Conservation (phyloP, 2,797 vertebrate species). For the Oceanodroma leucorhoa region DNA sequence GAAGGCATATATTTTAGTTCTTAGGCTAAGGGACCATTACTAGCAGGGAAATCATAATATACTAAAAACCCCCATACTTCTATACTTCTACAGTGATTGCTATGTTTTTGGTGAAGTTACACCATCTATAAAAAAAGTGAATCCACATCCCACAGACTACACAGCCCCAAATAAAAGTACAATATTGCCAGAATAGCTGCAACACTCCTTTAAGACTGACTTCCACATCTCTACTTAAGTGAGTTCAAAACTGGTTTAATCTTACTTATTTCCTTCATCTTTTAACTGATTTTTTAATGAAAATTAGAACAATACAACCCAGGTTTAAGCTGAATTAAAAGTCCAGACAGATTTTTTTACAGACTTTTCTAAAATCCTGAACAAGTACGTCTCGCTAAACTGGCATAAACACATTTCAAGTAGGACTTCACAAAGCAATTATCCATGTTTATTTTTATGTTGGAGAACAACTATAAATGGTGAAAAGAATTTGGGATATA, state of each 20-base stretch:
- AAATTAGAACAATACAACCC: not conserved
- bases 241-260: not conserved
- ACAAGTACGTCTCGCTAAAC: not conserved
- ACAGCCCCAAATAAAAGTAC: not conserved
- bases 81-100: rapidly evolving
- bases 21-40: not conserved
- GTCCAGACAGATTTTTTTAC: not conserved
- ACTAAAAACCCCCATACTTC: rapidly evolving
- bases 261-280: not conserved
- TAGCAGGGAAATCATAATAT: not conserved
- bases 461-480: not conserved
- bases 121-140: not conserved
- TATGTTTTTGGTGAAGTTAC: not conserved
- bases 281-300: not conserved
- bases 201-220: not conserved
- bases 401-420: not conserved
- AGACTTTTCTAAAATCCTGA: not conserved
- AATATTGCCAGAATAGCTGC: not conserved
- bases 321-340: not conserved
- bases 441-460: not conserved
- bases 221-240: not conserved
- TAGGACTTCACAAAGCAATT: not conserved
- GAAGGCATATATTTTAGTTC: not conserved
- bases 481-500: not conserved
- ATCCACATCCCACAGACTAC: not conserved